These are phyloP conservation scores for Formicarius rufipectus DNA, from an alignment of 2,113 vertebrate species.

Conservation along the genomic window DNA sequence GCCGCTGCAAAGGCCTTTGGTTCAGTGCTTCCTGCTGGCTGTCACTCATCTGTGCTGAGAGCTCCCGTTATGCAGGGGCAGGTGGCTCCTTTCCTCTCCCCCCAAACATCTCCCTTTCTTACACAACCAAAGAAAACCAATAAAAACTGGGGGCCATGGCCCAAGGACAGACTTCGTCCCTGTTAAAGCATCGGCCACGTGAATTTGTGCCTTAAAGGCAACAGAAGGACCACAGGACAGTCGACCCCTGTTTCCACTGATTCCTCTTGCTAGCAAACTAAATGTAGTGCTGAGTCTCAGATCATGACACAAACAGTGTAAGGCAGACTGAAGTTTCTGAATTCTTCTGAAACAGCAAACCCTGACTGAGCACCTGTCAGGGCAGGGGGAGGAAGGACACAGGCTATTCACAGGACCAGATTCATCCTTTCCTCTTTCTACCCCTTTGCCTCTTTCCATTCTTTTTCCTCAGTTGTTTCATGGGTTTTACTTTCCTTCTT, in stretches of 20 bases:
- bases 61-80: background rate
- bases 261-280: background rate
- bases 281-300: background rate
- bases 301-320: background rate
- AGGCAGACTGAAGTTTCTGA: background rate
- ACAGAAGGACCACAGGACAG: background rate
- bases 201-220: fast-evolving
- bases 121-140: background rate
- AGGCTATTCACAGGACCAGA: fast-evolving
- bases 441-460: background rate
- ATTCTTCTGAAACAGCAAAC: background rate
- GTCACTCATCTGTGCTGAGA: background rate
- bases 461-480: background rate
- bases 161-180: fast-evolving
- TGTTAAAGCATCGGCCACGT: fast-evolving
- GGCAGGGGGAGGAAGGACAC: background rate
- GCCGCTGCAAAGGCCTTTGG: background rate
- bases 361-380: background rate
- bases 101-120: background rate
- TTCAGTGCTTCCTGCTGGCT: background rate
- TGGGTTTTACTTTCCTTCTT: background rate
- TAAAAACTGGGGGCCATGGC: fast-evolving
- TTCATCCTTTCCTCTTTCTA: background rate
- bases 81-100: background rate
- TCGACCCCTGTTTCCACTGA: fast-evolving